Percentiles rank a stretch among this genome's conserved stretches.
phyloP scores from a whole-genome alignment of 2,888 invertebrate genomes.

The Agelastica alni region DNA sequence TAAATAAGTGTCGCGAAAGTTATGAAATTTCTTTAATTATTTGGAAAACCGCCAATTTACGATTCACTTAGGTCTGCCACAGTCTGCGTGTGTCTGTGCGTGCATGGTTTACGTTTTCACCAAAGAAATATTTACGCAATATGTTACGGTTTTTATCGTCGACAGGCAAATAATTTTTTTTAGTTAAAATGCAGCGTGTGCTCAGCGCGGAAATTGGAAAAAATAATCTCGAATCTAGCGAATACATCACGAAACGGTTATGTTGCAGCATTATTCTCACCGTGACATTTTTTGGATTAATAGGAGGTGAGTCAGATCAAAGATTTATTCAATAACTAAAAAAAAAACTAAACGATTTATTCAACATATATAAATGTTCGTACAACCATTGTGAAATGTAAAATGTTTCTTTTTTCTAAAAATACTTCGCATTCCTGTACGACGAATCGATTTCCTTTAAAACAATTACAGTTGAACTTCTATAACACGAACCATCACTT shows the following conservation, averaged over 20 bases:
- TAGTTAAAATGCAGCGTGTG: constrained; percentile 54
- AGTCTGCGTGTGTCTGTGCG: no score
- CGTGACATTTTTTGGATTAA: constrained; percentile 56
- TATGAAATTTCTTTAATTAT: constrained; percentile 1
- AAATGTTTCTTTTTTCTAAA: no score
- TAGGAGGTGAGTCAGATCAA: constrained; percentile 50
- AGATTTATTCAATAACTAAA: neutral
- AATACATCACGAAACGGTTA: constrained; percentile 44
- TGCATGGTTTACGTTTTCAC: constrained; percentile 25
- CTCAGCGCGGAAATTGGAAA: constrained; percentile 57
- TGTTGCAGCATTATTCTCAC: constrained; percentile 57
- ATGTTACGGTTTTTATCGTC: constrained; percentile 16
- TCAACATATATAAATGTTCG: no score
- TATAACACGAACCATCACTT: no score
- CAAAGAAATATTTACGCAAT: constrained; percentile 24
- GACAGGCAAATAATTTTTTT: constrained; percentile 8
- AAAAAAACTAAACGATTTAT: no score
- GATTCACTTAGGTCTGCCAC: constrained; percentile 18
- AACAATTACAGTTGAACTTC: no score
- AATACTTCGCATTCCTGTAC: no score
- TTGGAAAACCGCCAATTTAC: constrained; percentile 26
- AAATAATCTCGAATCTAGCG: constrained; percentile 46
- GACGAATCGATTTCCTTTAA: no score
- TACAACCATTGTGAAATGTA: no score
- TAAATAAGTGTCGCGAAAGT: no score